Percentiles rank a stretch among this genome's conserved stretches.
Conservation (phyloP, 2,113 vertebrate genomes). For the Silurus asotus region DNA sequence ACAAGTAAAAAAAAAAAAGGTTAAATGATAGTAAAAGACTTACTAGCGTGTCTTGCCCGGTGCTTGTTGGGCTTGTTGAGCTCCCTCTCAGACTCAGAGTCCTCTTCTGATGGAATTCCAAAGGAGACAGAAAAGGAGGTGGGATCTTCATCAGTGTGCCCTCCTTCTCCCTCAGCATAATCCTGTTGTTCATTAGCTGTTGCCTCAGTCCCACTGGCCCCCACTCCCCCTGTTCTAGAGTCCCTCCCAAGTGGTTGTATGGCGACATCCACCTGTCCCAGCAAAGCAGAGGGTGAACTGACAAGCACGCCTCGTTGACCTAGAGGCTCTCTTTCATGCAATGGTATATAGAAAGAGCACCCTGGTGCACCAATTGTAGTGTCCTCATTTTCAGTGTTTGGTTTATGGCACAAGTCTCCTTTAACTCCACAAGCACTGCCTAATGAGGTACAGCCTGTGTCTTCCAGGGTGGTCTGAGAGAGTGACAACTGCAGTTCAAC, state of each 20-base stretch:
- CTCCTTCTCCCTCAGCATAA: constrained; percentile 80
- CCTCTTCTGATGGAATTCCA: constrained; percentile 81
- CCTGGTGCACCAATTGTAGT: constrained; percentile 21
- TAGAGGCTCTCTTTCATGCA: constrained; percentile 66
- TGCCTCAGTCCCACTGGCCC: constrained; percentile 60
- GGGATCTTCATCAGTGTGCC: constrained; percentile 77
- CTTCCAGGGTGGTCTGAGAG: constrained; percentile 64
- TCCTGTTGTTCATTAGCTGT: constrained; percentile 77
- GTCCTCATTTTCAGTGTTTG: constrained; percentile 25
- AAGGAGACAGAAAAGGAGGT: constrained; percentile 86
- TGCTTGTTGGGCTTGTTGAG: constrained; percentile 88
- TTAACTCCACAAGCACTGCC: constrained; percentile 72
- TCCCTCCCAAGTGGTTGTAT: constrained; percentile 69
- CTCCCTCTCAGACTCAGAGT: constrained; percentile 79
- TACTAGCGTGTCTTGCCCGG: constrained; percentile 88
- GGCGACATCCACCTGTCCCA: constrained; percentile 78
- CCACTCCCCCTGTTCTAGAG: constrained; percentile 68
- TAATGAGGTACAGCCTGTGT: constrained; percentile 57
- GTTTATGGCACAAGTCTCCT: constrained; percentile 52
- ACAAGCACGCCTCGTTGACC: constrained; percentile 69
- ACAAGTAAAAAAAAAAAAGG: neutral
- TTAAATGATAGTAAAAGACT: constrained; percentile 69
- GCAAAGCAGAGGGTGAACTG: constrained; percentile 54
- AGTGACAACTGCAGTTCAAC: constrained; percentile 88
- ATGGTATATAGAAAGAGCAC: constrained; percentile 65